Conservation (phyloP, 2,888 invertebrate species). For the Drosophila longiperda region DNA sequence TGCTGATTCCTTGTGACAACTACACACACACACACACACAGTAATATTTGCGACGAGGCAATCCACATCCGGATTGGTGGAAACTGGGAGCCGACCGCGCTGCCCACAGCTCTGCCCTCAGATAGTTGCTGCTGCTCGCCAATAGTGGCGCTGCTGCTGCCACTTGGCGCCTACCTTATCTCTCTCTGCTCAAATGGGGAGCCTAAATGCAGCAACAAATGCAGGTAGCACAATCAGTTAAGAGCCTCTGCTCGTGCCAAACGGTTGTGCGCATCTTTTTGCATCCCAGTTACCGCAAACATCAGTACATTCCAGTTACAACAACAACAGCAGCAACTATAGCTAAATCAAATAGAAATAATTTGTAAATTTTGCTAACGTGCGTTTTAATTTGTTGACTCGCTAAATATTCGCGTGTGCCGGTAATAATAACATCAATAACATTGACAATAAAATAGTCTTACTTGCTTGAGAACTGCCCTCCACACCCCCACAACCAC, state of each 20-base stretch:
- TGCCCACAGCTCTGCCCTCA: constrained; percentile 31
- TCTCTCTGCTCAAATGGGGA: constrained; percentile 54
- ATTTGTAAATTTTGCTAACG: constrained; percentile 2
- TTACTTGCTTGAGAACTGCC: constrained; percentile 57
- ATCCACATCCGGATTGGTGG: constrained; percentile 54
- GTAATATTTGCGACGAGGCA: constrained; percentile 51
- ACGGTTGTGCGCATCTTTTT: constrained; percentile 77
- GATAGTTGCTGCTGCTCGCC: constrained; percentile 9
- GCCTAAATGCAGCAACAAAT: constrained; percentile 80
- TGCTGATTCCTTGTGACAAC: constrained; percentile 33
- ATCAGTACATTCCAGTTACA: constrained; percentile 3
- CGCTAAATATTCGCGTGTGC: constrained; percentile 34
- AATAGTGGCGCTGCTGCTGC: constrained; percentile 24
- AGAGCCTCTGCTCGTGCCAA: constrained; percentile 82
- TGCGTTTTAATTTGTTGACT: not conserved
- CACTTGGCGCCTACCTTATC: constrained; percentile 43
- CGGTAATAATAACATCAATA: constrained; percentile 32
- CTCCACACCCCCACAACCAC: not conserved
- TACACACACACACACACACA: constrained; percentile 12
- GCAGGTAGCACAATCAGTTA: constrained; percentile 79
- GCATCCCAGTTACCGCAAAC: constrained; percentile 7
- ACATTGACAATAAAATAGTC: constrained; percentile 27
- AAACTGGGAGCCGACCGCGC: constrained; percentile 46
- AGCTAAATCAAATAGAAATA: constrained; percentile 10
- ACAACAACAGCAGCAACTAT: constrained; percentile 12